Base-by-base conservation (phyloP, 1,140 invertebrate species). In the Gryllus bimaculatus region DNA sequence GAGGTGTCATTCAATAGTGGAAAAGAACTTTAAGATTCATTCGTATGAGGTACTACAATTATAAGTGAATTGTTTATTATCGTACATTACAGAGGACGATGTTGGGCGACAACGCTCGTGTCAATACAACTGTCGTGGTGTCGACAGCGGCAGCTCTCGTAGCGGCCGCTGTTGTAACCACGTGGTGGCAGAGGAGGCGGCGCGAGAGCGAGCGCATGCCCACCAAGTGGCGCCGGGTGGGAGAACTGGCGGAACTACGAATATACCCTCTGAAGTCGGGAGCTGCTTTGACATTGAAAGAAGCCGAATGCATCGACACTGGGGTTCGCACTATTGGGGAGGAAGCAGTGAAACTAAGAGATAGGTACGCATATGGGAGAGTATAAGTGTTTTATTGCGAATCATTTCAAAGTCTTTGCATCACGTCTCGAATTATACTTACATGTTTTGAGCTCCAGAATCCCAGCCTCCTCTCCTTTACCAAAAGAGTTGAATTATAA, bases 191-290 rank as follows among this genome's bases (percentile, higher is more conserved):
- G 8, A 47, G 48, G 76, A 47, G 47, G 47, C 6, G 21, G 12
- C 7, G 6, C 8, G 75, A 47, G 18, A 76, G 13, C 26, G 48
- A 39, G 12, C 13, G 12, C 6, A 74, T 81, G 10, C 82, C 83
- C 0, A 81, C 80, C 18, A 47, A 82, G 54, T 86, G 85, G 85
- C 82, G 82, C 73, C 77, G 81, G 75, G 82, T 85, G 10, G 85
- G 83, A 8, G 82, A 79, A 76, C 73, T 86, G 0, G 82, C 79
- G 3, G 81, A 84, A 39, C 74, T 86, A 18, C 81, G 82, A 54
- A 47, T 85, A 12, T 85, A 84, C 80, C 85, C 85, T 0, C 79
- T 86, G 79, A 86, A 86, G 78, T 85, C 84, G 76, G 84, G 84
- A 15, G 81, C 82, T 73, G 74, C 83, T 26, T 80, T 84, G 12